A percentile compares a stretch with the other conserved stretches of the same genome.
Conservation (phyloP, 1,140 invertebrate genomes). For the Pseudachorutes palmiensis region DNA sequence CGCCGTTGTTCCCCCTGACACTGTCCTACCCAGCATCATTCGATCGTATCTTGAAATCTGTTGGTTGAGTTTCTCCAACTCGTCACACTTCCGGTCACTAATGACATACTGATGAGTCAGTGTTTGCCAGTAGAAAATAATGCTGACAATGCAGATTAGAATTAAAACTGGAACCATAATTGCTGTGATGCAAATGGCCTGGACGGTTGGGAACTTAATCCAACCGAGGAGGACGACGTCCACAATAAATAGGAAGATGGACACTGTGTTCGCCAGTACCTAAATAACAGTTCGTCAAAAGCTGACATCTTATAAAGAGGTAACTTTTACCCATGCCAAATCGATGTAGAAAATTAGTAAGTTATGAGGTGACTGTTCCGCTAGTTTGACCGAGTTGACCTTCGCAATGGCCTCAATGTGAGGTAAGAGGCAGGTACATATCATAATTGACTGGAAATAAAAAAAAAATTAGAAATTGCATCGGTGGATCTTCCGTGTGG, state of each 20-base stretch:
- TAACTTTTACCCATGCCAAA: constrained; percentile 15
- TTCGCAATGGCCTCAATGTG: constrained; percentile 35
- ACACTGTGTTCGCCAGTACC: constrained; percentile 35
- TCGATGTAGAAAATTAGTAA: constrained; percentile 29
- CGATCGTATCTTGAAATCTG: background rate
- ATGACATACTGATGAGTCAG: constrained; percentile 29
- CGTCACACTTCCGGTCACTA: constrained; percentile 21
- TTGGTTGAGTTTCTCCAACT: constrained; percentile 16
- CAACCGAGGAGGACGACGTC: constrained; percentile 56
- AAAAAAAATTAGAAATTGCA: background rate
- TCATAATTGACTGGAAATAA: constrained; percentile 23
- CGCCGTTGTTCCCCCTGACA: no score
- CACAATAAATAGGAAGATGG: constrained; percentile 53
- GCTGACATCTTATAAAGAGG: no score
- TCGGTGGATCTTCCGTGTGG: background rate
- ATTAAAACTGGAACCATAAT: constrained; percentile 50
- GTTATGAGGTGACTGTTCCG: constrained; percentile 28
- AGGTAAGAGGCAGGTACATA: constrained; percentile 31
- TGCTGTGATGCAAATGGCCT: constrained; percentile 45
- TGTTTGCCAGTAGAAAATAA: constrained; percentile 49
- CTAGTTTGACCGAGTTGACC: constrained; percentile 16
- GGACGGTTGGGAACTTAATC: constrained; percentile 41
- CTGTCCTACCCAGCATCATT: background rate
- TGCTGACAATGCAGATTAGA: constrained; percentile 49
- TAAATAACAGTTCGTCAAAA: constrained; percentile 22